Percentiles rank a stretch among this genome's conserved stretches.
These are phyloP conservation scores for Catagonus wagneri DNA, from an alignment of 2,113 vertebrate genomes.

Conservation along the genomic window DNA sequence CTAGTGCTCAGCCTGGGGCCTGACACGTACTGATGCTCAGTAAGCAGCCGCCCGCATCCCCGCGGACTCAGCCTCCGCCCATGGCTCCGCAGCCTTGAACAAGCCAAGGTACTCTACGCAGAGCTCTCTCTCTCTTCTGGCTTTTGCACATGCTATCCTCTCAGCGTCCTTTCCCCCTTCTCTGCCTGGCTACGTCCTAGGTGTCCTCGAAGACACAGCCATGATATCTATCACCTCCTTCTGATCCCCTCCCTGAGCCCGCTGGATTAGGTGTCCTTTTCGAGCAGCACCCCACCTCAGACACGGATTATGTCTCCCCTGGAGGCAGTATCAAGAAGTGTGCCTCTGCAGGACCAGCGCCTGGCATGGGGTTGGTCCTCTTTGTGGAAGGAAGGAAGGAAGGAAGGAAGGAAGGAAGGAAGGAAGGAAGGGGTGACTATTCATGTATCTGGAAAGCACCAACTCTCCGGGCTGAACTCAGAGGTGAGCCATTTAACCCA, in stretches of 20 bases:
- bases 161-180: not conserved
- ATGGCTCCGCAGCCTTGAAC: not conserved
- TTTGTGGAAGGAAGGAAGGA: not conserved
- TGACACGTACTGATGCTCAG: fast-evolving
- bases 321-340: not conserved
- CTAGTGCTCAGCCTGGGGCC: too few relatives aligned
- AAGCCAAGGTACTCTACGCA: not conserved
- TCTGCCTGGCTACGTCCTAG: not conserved
- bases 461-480: not conserved
- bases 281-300: not conserved
- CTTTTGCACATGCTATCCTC: not conserved
- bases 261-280: not conserved
- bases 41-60: not conserved
- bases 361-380: not conserved
- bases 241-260: not conserved
- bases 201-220: not conserved
- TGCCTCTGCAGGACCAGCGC: not conserved
- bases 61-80: not conserved
- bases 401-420: not conserved
- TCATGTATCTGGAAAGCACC: not conserved
- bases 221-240: not conserved
- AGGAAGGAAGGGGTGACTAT: not conserved
- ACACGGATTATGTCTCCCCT: not conserved
- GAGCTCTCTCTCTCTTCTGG: not conserved
- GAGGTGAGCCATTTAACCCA: not conserved